phyloP scores from a whole-genome alignment of 2,888 invertebrate species.

The Operophtera brumata region DNA sequence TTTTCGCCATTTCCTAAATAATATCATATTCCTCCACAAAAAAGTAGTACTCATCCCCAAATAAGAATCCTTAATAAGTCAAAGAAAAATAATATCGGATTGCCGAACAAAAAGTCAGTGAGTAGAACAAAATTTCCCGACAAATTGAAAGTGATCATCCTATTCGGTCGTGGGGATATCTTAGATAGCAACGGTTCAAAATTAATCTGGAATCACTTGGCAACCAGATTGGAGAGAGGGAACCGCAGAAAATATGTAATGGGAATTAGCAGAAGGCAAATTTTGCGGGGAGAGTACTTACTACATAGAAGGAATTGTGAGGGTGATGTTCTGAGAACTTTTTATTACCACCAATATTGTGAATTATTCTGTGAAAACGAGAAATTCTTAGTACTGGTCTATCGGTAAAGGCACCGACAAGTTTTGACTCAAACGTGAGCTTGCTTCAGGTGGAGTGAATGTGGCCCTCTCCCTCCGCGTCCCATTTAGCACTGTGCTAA shows the following conservation, averaged over 20 bases:
- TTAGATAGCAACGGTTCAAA: constrained; percentile 29
- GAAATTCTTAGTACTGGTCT: too few relatives aligned
- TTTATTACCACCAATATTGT: too few relatives aligned
- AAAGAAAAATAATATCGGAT: constrained; percentile 31
- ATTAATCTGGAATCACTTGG: constrained; percentile 49
- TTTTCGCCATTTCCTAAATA: neutral
- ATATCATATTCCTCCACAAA: constrained; percentile 7
- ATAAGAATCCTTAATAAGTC: constrained; percentile 27
- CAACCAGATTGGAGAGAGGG: constrained; percentile 32
- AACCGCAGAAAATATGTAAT: constrained; percentile 14
- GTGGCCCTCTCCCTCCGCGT: too few relatives aligned
- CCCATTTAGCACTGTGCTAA: too few relatives aligned
- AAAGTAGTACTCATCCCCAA: constrained; percentile 7
- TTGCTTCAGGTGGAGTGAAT: too few relatives aligned
- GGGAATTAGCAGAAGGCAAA: constrained; percentile 7
- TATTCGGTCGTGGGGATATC: constrained; percentile 24
- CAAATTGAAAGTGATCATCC: constrained; percentile 37
- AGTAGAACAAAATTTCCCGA: constrained; percentile 21
- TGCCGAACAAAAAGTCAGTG: constrained; percentile 29
- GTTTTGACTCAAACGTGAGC: too few relatives aligned
- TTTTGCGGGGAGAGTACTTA: neutral
- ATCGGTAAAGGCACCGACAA: too few relatives aligned
- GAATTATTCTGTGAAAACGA: too few relatives aligned
- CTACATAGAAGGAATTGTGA: neutral
- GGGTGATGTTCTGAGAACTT: too few relatives aligned